Conservation (phyloP, 2,113 vertebrate species). For the Rhinichthys klamathensis region DNA sequence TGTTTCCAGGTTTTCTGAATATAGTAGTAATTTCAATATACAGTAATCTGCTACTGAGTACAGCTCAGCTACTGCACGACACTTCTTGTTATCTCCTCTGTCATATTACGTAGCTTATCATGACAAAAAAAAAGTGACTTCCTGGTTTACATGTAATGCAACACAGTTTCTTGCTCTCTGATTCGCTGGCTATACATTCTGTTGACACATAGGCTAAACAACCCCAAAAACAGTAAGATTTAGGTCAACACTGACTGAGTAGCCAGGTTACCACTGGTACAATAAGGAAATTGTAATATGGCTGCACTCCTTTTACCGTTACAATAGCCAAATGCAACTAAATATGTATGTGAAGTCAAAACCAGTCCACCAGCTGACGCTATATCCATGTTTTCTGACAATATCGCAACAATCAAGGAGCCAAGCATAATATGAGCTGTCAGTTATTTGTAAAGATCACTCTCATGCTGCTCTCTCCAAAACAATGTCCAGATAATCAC, state of each 20-base stretch:
- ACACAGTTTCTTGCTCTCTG: not conserved
- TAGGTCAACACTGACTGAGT: not conserved
- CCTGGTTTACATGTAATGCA: not conserved
- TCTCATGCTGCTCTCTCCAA: not conserved
- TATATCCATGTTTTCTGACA: not conserved
- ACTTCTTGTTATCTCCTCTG: not conserved
- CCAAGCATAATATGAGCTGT: not conserved
- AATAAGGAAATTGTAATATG: not conserved
- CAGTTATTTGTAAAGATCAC: slow-evolving; percentile 16
- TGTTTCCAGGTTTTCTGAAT: not conserved
- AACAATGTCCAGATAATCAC: slow-evolving; percentile 32
- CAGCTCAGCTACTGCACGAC: not conserved
- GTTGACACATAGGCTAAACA: not conserved
- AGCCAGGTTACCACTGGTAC: not conserved
- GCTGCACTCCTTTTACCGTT: not conserved
- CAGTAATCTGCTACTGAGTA: not conserved
- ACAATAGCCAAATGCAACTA: not conserved
- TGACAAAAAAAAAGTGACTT: not conserved
- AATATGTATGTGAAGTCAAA: not conserved
- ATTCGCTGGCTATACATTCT: not conserved
- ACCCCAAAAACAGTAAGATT: not conserved
- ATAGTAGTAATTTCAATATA: not conserved
- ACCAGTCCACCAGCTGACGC: not conserved
- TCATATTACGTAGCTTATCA: not conserved
- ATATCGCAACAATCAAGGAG: not conserved